These are phyloP conservation scores for Calameuta filiformis DNA, from an alignment of 2,888 invertebrate genomes.

Conservation along the genomic window DNA sequence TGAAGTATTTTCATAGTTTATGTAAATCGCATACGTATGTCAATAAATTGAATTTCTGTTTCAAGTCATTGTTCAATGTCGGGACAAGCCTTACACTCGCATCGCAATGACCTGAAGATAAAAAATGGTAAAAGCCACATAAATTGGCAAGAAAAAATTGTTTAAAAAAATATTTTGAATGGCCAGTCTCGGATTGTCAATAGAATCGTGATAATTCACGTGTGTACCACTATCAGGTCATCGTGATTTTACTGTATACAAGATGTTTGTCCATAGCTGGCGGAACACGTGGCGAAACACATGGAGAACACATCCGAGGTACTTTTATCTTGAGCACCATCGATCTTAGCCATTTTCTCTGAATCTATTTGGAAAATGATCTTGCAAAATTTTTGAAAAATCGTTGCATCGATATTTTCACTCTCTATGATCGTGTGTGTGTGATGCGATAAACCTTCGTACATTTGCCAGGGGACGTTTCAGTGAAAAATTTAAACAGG, in stretches of 20 bases:
- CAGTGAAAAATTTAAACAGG: background rate
- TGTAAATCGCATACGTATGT: background rate
- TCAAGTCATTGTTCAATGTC: background rate
- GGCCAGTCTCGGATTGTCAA: background rate
- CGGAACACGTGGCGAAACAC: slow-evolving; percentile 61
- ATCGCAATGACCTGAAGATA: slow-evolving; percentile 48
- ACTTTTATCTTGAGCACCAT: slow-evolving; percentile 36
- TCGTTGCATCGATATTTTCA: background rate
- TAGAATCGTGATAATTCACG: too few species aligned
- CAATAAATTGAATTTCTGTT: background rate
- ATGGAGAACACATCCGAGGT: slow-evolving; percentile 59
- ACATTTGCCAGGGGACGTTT: background rate
- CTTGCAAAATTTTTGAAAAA: background rate
- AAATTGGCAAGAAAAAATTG: slow-evolving; percentile 2
- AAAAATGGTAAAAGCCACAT: background rate
- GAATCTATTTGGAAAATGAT: background rate
- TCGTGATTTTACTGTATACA: slow-evolving; percentile 54
- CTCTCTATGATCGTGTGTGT: background rate
- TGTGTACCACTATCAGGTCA: slow-evolving; percentile 42
- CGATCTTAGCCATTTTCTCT: slow-evolving; percentile 15
- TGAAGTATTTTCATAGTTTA: background rate
- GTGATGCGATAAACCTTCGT: background rate
- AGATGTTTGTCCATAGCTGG: slow-evolving; percentile 60
- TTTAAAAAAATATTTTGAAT: slow-evolving; percentile 3
- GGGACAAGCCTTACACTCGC: slow-evolving; percentile 7